phyloP scores from a whole-genome alignment of 2,888 invertebrate genomes.

The Drosophila acutilabella region DNA sequence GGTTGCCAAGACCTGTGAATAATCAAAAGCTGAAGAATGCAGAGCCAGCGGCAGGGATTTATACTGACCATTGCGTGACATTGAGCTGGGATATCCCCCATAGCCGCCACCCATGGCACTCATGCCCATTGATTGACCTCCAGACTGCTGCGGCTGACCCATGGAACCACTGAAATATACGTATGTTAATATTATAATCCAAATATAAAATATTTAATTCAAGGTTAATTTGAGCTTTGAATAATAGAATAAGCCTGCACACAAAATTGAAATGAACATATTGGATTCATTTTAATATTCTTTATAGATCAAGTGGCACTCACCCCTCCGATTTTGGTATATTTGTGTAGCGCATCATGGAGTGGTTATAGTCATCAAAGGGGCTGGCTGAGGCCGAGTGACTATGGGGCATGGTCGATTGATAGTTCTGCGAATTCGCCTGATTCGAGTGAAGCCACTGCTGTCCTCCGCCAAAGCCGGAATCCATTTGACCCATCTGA shows the following conservation, averaged over 20 bases:
- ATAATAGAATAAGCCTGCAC: no score
- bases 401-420: conserved; percentile 16
- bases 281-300: conserved; percentile 1
- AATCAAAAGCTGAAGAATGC: not conserved
- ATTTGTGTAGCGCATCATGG: conserved; percentile 51
- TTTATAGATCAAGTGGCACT: conserved; percentile 13
- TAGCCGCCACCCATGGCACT: conserved; percentile 35
- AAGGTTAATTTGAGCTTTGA: no score
- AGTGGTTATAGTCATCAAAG: conserved; percentile 58
- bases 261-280: no score
- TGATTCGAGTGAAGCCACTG: conserved; percentile 71
- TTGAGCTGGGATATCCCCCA: conserved; percentile 34
- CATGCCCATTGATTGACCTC: conserved; percentile 37
- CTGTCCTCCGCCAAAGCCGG: conserved; percentile 37
- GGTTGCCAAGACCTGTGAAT: conserved; percentile 26
- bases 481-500: conserved; percentile 44
- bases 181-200: no score
- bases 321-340: conserved; percentile 22
- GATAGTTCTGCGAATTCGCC: conserved; percentile 17
- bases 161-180: conserved; percentile 12
- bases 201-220: no score
- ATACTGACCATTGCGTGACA: conserved; percentile 50
- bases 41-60: not conserved
- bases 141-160: conserved; percentile 10
- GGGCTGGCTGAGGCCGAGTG: conserved; percentile 7